Percentiles rank a stretch among this genome's conserved stretches.
Conservation (phyloP, 2,113 vertebrate genomes). For the Mesitornis unicolor region DNA sequence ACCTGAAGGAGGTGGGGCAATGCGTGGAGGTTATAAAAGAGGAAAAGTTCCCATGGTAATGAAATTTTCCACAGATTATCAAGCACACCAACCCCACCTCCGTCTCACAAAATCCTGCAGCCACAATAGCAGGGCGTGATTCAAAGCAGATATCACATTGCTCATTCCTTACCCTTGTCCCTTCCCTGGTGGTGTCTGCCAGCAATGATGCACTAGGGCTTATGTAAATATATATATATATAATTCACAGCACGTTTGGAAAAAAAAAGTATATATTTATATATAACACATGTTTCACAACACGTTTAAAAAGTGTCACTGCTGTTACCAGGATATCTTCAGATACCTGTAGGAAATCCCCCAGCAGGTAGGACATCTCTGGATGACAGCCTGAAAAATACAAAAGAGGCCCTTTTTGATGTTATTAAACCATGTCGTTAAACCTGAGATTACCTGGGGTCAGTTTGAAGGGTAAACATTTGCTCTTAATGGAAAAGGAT, state of each 20-base stretch:
- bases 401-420: background rate
- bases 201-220: background rate
- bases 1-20: background rate
- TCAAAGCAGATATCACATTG: background rate
- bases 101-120: background rate
- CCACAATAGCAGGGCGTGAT: background rate
- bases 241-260: background rate
- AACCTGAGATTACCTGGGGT: background rate
- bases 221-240: background rate
- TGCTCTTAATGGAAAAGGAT: background rate
- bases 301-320: background rate
- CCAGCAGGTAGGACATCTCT: background rate
- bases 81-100: background rate
- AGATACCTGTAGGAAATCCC: background rate
- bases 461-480: constrained; percentile 14
- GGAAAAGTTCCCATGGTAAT: background rate
- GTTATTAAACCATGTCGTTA: background rate
- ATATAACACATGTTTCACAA: background rate
- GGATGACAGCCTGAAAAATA: background rate
- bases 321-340: background rate
- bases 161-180: background rate
- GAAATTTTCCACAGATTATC: background rate
- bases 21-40: background rate
- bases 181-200: background rate
- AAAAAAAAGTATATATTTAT: background rate